Evolutionary conservation across 2,888 invertebrate genomes (phyloP).

Genomic region (Autographa gamma): DNA sequence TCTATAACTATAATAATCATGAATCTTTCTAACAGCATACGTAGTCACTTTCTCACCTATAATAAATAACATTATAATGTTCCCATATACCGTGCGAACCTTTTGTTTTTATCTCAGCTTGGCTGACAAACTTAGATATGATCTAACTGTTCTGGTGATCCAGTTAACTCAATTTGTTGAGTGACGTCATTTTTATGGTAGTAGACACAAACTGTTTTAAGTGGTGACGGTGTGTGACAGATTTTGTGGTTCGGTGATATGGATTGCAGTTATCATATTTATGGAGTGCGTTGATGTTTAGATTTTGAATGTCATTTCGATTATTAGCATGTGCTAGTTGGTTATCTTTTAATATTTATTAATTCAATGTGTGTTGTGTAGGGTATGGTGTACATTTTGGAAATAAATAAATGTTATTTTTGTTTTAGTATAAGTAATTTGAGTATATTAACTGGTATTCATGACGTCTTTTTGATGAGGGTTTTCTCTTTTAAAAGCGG

Average conservation of each 20-base stretch:
- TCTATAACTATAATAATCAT: neutral
- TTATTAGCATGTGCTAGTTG: too few species aligned
- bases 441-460: too few species aligned
- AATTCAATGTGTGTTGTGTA: too few species aligned
- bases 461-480: too few species aligned
- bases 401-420: too few species aligned
- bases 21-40: too few species aligned
- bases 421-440: too few species aligned
- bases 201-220: constrained; percentile 18
- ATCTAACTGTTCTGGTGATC: constrained; percentile 57
- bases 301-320: too few species aligned
- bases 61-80: neutral
- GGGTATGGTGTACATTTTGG: too few species aligned
- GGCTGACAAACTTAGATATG: constrained; percentile 52
- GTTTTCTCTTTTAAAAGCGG: too few species aligned
- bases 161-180: constrained; percentile 49
- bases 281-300: neutral
- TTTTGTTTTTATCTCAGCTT: constrained; percentile 24
- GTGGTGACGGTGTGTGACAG: constrained; percentile 27
- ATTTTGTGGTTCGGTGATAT: neutral
- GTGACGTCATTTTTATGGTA: constrained; percentile 52
- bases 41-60: neutral
- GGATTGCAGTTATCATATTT: neutral
- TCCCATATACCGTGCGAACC: constrained; percentile 1
- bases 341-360: too few species aligned